A percentile compares a stretch with the other conserved stretches of the same genome.
Evolutionary conservation across 2,113 vertebrate genomes (phyloP).

Genomic region (Barbus barbus): DNA sequence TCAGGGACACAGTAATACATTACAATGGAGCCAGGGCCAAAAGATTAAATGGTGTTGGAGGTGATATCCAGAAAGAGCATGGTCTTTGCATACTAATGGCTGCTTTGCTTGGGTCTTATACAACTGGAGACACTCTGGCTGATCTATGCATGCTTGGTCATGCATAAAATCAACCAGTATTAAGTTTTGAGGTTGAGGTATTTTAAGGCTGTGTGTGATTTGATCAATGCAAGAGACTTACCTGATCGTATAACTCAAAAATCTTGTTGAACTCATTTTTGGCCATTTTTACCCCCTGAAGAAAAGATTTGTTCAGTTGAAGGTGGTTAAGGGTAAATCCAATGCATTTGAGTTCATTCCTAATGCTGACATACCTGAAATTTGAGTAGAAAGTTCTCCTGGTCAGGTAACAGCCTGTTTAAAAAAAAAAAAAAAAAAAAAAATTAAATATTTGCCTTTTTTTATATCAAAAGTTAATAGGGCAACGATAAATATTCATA

Average conservation of each 20-base stretch:
- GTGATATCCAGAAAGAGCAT: constrained; percentile 39
- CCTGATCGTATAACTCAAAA: constrained; percentile 88
- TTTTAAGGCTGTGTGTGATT: neutral
- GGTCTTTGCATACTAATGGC: constrained; percentile 53
- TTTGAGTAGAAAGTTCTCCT: constrained; percentile 90
- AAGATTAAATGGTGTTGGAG: constrained; percentile 25
- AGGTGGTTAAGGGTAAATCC: neutral
- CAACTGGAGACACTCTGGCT: constrained; percentile 24
- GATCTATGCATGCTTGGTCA: neutral
- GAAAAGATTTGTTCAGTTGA: constrained; percentile 25
- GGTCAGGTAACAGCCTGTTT: constrained; percentile 83
- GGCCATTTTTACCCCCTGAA: constrained; percentile 86
- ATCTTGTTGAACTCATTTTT: constrained; percentile 88
- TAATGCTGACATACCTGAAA: constrained; percentile 80
- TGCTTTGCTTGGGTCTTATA: constrained; percentile 7
- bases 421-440: too few species aligned
- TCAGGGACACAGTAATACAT: constrained; percentile 48
- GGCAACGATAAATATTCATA: neutral
- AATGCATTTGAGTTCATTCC: neutral
- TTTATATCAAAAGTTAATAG: too few species aligned
- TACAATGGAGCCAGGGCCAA: constrained; percentile 50
- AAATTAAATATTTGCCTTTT: too few species aligned
- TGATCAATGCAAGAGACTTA: constrained; percentile 63
- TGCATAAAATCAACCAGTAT: neutral
- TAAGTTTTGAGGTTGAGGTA: neutral